Percentiles rank a stretch among this genome's conserved stretches.
Conservation (phyloP, 2,113 vertebrate species). For the Embiotoca jacksoni region DNA sequence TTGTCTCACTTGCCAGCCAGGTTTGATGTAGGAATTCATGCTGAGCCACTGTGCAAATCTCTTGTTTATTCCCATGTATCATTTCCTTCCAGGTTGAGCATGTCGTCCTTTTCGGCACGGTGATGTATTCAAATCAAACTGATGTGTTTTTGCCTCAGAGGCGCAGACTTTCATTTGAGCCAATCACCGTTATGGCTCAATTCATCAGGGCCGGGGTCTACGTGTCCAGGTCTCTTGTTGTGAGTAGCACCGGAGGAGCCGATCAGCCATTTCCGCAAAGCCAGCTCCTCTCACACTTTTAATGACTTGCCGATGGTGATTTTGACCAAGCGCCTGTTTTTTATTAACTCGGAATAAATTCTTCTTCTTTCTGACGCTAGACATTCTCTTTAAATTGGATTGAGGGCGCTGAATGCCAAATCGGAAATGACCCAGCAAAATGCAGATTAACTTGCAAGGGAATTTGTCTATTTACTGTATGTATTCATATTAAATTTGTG, state of each 20-base stretch:
- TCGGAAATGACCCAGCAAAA: constrained; percentile 69
- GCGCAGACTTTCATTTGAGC: constrained; percentile 76
- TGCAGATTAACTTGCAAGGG: constrained; percentile 68
- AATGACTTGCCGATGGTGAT: constrained; percentile 79
- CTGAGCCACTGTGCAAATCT: constrained; percentile 65
- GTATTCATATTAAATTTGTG: constrained; percentile 60
- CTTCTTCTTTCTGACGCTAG: constrained; percentile 60
- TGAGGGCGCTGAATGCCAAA: constrained; percentile 67
- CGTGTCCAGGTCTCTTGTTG: constrained; percentile 73
- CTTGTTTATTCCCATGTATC: constrained; percentile 62
- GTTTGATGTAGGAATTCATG: constrained; percentile 71
- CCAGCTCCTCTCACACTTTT: constrained; percentile 74
- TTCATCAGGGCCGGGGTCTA: constrained; percentile 72
- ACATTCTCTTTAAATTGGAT: constrained; percentile 75
- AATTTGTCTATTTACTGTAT: constrained; percentile 68
- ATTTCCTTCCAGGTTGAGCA: constrained; percentile 56
- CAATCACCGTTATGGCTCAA: constrained; percentile 79
- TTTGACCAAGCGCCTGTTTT: constrained; percentile 69
- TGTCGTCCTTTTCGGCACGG: constrained; percentile 41
- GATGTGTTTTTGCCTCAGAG: constrained; percentile 73
- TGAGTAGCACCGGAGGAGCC: constrained; percentile 70
- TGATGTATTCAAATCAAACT: constrained; percentile 71
- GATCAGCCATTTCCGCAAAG: constrained; percentile 70
- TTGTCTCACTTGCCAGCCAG: constrained; percentile 70
- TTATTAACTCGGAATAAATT: constrained; percentile 76